A percentile compares a stretch with the other conserved stretches of the same genome.
Conservation (phyloP, 2,888 invertebrate species). For the Carpatolechia fugitivella region DNA sequence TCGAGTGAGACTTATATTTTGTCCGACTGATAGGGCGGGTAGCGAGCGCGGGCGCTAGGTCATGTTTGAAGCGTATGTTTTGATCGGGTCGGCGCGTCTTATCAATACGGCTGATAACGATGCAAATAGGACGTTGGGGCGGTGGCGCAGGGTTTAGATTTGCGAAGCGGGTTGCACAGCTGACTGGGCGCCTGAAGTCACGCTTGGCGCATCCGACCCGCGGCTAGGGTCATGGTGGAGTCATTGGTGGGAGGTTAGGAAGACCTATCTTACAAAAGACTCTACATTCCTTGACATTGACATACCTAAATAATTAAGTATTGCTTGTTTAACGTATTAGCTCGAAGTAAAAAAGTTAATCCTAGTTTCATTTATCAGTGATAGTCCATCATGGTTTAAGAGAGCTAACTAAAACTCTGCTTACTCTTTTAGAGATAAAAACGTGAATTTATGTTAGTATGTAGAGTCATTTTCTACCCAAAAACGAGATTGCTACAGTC, state of each 20-base stretch:
- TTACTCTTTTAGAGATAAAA: neutral
- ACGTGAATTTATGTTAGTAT: neutral
- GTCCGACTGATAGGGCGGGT: neutral
- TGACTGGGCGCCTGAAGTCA: neutral
- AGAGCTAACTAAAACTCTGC: neutral
- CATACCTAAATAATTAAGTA: neutral
- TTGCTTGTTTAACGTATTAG: too few relatives aligned
- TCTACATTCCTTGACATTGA: constrained; percentile 1
- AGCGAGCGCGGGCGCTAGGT: neutral
- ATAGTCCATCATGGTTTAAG: too few relatives aligned
- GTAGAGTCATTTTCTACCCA: too few relatives aligned
- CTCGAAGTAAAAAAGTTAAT: too few relatives aligned
- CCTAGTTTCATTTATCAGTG: too few relatives aligned
- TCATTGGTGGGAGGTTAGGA: constrained; percentile 28
- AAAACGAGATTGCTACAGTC: too few relatives aligned
- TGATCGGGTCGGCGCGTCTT: constrained; percentile 33
- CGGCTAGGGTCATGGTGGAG: constrained; percentile 56
- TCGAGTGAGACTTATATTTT: neutral
- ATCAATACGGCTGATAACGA: constrained; percentile 67
- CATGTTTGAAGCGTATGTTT: constrained; percentile 3
- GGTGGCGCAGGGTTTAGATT: constrained; percentile 45
- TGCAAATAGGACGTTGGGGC: constrained; percentile 41
- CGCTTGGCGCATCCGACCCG: constrained; percentile 44
- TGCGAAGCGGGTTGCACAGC: constrained; percentile 21
- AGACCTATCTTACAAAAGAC: constrained; percentile 8